These are phyloP conservation scores for Lasioglossum malachurum DNA, from an alignment of 2,888 invertebrate genomes.

Conservation along the genomic window DNA sequence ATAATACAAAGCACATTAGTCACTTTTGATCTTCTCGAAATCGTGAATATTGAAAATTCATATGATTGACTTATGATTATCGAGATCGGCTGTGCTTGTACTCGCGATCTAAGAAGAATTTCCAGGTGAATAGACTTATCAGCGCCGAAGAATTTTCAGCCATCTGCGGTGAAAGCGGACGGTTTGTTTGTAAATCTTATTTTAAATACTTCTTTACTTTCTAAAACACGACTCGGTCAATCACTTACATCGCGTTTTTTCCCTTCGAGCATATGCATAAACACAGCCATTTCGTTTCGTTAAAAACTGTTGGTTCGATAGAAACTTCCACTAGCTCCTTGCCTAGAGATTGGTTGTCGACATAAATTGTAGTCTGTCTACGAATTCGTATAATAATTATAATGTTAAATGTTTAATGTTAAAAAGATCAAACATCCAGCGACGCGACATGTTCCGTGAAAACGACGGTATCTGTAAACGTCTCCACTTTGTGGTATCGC, in stretches of 20 bases:
- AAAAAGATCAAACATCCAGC: not conserved
- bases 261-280: not conserved
- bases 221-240: conserved; percentile 12
- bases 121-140: not conserved
- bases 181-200: conserved; percentile 11
- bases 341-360: not conserved
- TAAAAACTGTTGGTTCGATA: not conserved
- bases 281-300: not conserved
- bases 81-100: not conserved
- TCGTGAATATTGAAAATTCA: not conserved
- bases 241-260: not conserved
- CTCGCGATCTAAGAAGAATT: not conserved
- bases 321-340: not conserved
- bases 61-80: not conserved
- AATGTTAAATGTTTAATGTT: too few species aligned
- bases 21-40: not conserved
- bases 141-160: not conserved
- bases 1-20: too few species aligned
- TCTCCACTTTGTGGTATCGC: not conserved
- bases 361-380: not conserved
- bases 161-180: conserved; percentile 6
- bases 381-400: not conserved
- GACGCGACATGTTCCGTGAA: not conserved
- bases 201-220: conserved; percentile 19
- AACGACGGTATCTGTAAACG: not conserved